Conservation (phyloP, 1,140 invertebrate species). For the Subanguina moxae region DNA sequence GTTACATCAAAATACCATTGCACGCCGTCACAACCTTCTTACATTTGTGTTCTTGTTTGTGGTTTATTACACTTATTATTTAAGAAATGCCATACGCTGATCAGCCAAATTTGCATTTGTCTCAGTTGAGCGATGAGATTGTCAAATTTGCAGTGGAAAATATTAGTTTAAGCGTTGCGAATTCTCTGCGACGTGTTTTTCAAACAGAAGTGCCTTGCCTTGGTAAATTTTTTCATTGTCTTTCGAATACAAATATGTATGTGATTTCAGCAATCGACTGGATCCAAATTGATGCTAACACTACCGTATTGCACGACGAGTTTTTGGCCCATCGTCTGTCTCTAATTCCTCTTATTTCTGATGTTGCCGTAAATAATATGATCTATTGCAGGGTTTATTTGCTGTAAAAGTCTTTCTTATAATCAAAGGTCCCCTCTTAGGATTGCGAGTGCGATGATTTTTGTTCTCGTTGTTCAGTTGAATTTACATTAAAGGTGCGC, state of each 20-base stretch:
- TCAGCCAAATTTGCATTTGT: too few relatives aligned
- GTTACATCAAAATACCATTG: too few relatives aligned
- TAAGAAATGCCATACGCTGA: too few relatives aligned
- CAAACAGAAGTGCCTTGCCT: slow-evolving; percentile 84
- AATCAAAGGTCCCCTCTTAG: slow-evolving; percentile 6
- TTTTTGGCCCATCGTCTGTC: slow-evolving; percentile 95
- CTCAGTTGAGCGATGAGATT: slow-evolving; percentile 87
- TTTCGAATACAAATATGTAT: background rate
- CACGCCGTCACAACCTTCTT: too few relatives aligned
- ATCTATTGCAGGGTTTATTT: slow-evolving; percentile 70
- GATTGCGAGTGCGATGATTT: slow-evolving; percentile 88
- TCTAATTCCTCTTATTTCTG: slow-evolving; percentile 75
- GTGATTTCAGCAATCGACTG: slow-evolving; percentile 85
- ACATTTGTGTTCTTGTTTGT: too few relatives aligned
- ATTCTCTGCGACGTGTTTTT: slow-evolving; percentile 89
- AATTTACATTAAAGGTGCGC: slow-evolving; percentile 93
- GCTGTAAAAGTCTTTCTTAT: slow-evolving; percentile 3
- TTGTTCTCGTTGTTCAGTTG: slow-evolving; percentile 91
- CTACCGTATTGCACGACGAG: slow-evolving; percentile 94
- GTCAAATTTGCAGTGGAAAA: slow-evolving; percentile 96
- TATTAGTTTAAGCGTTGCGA: slow-evolving; percentile 90
- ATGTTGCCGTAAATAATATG: slow-evolving; percentile 80
- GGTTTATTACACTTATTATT: too few relatives aligned
- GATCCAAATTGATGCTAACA: slow-evolving; percentile 97
- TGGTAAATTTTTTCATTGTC: slow-evolving; percentile 52